Conservation (phyloP, 2,888 invertebrate species). For the Cantharis flavilabris region DNA sequence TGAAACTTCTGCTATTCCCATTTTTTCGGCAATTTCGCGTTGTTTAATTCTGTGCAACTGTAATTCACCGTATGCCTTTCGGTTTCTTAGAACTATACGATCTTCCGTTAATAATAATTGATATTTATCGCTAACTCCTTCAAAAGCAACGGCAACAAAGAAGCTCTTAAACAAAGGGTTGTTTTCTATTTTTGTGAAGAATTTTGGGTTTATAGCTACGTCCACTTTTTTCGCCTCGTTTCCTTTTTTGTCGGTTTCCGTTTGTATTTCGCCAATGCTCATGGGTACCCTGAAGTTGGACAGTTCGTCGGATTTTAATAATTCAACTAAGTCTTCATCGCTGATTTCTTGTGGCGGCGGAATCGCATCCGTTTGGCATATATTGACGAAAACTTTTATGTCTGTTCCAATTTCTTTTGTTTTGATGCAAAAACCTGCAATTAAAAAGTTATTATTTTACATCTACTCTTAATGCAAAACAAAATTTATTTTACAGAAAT, state of each 20-base stretch:
- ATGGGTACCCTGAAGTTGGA: constrained; percentile 81
- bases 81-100: constrained; percentile 71
- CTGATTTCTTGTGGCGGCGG: constrained; percentile 76
- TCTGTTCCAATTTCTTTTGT: constrained; percentile 67
- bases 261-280: constrained; percentile 84
- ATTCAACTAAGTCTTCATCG: constrained; percentile 70
- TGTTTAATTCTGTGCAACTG: constrained; percentile 77
- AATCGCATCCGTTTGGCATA: constrained; percentile 79
- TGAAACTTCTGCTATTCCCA: constrained; percentile 35
- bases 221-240: constrained; percentile 77
- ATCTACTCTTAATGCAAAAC: too few species aligned
- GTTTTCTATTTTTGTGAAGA: constrained; percentile 74
- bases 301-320: constrained; percentile 65
- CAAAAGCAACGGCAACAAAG: constrained; percentile 77
- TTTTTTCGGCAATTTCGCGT: constrained; percentile 62
- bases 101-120: constrained; percentile 70
- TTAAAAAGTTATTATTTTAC: background rate
- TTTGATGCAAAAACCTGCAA: constrained; percentile 79
- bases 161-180: constrained; percentile 77
- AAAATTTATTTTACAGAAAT: too few species aligned
- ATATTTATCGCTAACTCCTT: constrained; percentile 80
- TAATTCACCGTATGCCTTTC: constrained; percentile 73
- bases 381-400: constrained; percentile 80
- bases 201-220: constrained; percentile 79
- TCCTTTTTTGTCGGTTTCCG: constrained; percentile 76